Evolutionary conservation across 2,888 invertebrate genomes (phyloP).

Genomic region (Melanchra persicariae): DNA sequence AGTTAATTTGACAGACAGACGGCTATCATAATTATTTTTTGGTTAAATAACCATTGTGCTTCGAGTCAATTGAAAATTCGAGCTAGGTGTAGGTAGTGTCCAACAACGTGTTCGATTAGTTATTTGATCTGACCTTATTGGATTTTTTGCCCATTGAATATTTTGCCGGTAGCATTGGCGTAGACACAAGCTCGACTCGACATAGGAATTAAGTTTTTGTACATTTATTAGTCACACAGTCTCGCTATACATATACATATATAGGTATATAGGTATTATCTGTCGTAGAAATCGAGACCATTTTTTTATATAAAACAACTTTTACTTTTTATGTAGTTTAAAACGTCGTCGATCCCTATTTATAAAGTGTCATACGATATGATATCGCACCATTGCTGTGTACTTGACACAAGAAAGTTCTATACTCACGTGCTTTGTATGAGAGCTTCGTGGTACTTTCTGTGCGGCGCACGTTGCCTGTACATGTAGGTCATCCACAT

Average conservation of each 20-base stretch:
- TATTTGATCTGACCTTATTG: constrained; percentile 42
- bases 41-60: neutral
- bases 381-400: constrained; percentile 42
- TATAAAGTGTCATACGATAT: constrained; percentile 31
- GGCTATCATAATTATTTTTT: neutral
- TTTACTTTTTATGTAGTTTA: constrained; percentile 61
- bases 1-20: constrained; percentile 10
- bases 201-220: constrained; percentile 51
- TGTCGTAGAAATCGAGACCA: constrained; percentile 48
- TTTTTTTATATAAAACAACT: constrained; percentile 57
- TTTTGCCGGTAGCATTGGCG: constrained; percentile 32
- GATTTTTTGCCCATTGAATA: constrained; percentile 44
- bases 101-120: constrained; percentile 5
- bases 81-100: neutral
- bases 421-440: constrained; percentile 76
- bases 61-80: neutral
- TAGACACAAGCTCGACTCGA: constrained; percentile 23
- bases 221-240: constrained; percentile 21
- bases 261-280: constrained; percentile 1
- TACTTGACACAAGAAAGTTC: constrained; percentile 78
- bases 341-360: constrained; percentile 41
- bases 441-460: constrained; percentile 72
- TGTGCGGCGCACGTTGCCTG: constrained; percentile 71
- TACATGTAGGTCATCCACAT: constrained; percentile 74
- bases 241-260: too few species aligned